Base-by-base conservation (phyloP, 2,888 invertebrate species). In the Maniola hyperantus region DNA sequence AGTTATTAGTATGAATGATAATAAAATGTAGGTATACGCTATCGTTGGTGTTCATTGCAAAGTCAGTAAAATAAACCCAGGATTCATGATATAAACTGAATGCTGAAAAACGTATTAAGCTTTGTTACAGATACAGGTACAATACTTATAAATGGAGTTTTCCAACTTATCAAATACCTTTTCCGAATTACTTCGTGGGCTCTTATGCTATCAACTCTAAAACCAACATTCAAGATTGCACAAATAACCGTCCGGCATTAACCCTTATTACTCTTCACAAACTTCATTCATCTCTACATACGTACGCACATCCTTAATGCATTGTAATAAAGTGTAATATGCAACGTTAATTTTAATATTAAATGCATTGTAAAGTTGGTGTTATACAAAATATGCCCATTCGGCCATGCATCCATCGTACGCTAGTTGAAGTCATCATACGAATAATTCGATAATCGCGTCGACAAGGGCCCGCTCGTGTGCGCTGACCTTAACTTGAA, bases 141-240 rank as follows among this genome's bases (percentile, higher is more conserved):
- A n/a, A n/a, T n/a, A n/a, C n/a, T n/a, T n/a, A n/a, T n/a, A n/a
- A n/a, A n/a, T n/a, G 4, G 26, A 26, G 26, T 15, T n/a, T 15
- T 46, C 7, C 15, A 15, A 46, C 46, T 15, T 50, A 50, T 20
- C 1, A 50, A 50, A 26, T 50, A 51, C 5, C 11, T 51, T 1
- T 20, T 11, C 26, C 10, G 26, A 13, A 26, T 26, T 51, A 26
- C 50, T 51, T 13, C 11, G 20, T 20, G 39, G 39, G 11, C 57
- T 57, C 57, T 57, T 13, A 42, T 2, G 13, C 57, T 42, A 42
- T 57, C 57, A 72, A 76, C 77, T 83, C 79, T 83, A 83, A 89
- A 89, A 88, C 86, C 86, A 89, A 90, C 88, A 88, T 84, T 83
- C 82, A 81, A 85, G 87, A 89, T 89, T 88, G 85, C 88, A 87